Base-by-base conservation (phyloP, 2,888 invertebrate species). In the Archips crataeganus region DNA sequence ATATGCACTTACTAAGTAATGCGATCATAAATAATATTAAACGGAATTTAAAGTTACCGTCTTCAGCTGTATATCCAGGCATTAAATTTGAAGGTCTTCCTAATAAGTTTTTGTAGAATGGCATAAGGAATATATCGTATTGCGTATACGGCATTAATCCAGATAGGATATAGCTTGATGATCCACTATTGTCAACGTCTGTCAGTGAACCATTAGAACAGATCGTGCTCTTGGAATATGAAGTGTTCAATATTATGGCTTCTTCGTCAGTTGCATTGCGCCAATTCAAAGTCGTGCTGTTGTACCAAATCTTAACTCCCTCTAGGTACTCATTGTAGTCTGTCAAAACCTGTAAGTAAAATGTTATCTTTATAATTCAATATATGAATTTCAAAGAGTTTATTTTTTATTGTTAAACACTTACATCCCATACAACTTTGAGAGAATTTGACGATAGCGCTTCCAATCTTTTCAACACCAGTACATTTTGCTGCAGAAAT, bases 1-100 rank as follows among this genome's bases (percentile, higher is more conserved):
- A 49, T 49, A 4, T n/a, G 10, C 51, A 54, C 23, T 54, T 54
- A 54, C 6, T 9, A 57, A 57, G 57, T n/a, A 11, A 57, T 57
- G 8, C 3, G 32, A 11, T 32, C 8, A 9, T 54, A 54, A 54
- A 6, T 23, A 54, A 8, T 8, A 70, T n/a, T 66, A 23, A 23
- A 42, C 23, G 23, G 32, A 57, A 71, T 62, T 39, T 13, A 15
- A 59, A 75, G 91, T 92, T 85, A 96, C 96, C 96, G 88, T 98
- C 99, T 93, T 99, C 98, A 75, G 97, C 95, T 0, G 99, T 98
- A 79, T 96, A 96, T 34, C 97, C 97, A 13, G 97, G 95, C 92
- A 98, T 97, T 6, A 98, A 97, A 93, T 99, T 99, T 70, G 98
- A 98, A 11, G 99, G 98, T 84, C 98, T 97, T 5, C 99, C 99